Percentiles rank a stretch among this genome's conserved stretches.
These are phyloP conservation scores for Mormyrus proboscirostris DNA, from an alignment of 2,797 vertebrate genomes.

Conservation along the genomic window DNA sequence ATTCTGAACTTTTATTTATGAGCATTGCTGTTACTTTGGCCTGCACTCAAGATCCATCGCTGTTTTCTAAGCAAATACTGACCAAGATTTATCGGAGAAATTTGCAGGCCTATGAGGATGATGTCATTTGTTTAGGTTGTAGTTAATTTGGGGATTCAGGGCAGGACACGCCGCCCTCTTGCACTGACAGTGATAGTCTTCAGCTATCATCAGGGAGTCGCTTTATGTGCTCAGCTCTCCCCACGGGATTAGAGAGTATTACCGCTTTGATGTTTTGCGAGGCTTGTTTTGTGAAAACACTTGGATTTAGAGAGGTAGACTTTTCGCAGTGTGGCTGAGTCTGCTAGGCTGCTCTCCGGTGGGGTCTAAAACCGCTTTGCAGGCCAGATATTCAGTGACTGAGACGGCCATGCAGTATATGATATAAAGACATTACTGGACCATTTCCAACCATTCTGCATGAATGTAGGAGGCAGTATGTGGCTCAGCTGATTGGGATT, in stretches of 20 bases:
- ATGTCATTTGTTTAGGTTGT: not conserved
- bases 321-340: not conserved
- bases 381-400: not conserved
- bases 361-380: not conserved
- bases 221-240: not conserved
- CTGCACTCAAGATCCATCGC: not conserved
- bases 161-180: not conserved
- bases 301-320: not conserved
- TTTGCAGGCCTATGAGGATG: not conserved
- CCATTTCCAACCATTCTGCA: slow-evolving; percentile 1
- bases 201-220: not conserved
- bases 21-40: not conserved
- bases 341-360: not conserved
- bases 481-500: not conserved
- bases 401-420: not conserved
- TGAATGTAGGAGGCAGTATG: not conserved
- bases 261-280: not conserved
- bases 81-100: not conserved
- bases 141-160: not conserved
- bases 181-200: not conserved
- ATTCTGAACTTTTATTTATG: not conserved
- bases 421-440: not conserved
- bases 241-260: not conserved
- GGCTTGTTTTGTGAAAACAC: not conserved
- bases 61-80: not conserved